phyloP scores from a whole-genome alignment of 2,888 invertebrate genomes.

The Calameuta pallipes region DNA sequence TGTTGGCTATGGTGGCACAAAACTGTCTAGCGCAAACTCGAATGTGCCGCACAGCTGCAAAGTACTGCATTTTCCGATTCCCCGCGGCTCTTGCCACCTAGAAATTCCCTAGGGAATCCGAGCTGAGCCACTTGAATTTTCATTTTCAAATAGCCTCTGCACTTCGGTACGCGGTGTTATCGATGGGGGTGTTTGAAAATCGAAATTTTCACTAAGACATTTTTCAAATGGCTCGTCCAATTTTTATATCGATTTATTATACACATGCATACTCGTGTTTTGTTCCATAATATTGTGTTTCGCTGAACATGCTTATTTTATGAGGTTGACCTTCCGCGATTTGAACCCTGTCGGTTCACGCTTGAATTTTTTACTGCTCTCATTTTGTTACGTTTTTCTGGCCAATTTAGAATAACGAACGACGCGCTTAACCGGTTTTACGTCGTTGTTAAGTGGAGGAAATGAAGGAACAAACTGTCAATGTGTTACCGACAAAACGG shows the following conservation, averaged over 20 bases:
- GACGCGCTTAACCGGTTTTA: neutral
- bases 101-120: neutral
- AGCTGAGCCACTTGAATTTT: neutral
- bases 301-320: neutral
- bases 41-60: conserved; percentile 29
- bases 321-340: neutral
- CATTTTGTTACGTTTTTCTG: neutral
- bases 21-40: conserved; percentile 43
- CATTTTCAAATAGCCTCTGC: neutral
- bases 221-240: neutral
- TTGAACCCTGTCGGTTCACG: neutral
- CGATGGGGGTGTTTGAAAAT: neutral
- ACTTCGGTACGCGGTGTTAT: neutral
- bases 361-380: neutral
- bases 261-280: neutral
- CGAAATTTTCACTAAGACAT: neutral
- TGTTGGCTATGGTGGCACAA: conserved; percentile 29
- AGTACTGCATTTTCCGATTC: conserved; percentile 48
- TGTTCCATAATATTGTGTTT: neutral
- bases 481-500: conserved; percentile 17
- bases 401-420: neutral
- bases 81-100: neutral
- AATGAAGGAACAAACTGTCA: conserved; percentile 22
- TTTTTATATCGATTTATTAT: neutral
- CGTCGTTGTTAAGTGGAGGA: neutral